Evolutionary conservation across 2,888 invertebrate species (phyloP).

Genomic region (Mesopsocus fuscifrons): DNA sequence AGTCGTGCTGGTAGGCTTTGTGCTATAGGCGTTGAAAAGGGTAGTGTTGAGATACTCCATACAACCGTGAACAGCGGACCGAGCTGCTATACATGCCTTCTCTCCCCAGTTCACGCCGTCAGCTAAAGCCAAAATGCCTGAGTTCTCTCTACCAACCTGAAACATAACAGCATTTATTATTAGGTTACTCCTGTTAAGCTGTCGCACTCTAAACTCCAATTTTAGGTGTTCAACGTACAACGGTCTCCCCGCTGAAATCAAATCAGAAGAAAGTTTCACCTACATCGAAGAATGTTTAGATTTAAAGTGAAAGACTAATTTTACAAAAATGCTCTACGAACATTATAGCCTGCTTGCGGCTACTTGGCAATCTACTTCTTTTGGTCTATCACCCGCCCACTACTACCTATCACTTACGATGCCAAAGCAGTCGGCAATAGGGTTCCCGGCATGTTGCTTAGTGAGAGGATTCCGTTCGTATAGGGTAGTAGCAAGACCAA

Average conservation of each 20-base stretch:
- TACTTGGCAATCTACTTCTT: too few relatives aligned
- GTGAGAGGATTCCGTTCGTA: slow-evolving; percentile 70
- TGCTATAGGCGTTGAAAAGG: slow-evolving; percentile 28
- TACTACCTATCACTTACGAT: too few relatives aligned
- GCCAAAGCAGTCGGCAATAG: slow-evolving; percentile 76
- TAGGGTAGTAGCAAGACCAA: slow-evolving; percentile 53
- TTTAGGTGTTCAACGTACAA: slow-evolving; percentile 25
- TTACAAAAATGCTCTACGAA: too few relatives aligned
- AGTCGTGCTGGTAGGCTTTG: slow-evolving; percentile 23
- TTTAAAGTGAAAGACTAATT: too few relatives aligned
- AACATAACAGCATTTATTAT: background rate
- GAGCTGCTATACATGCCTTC: slow-evolving; percentile 64
- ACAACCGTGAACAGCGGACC: slow-evolving; percentile 69
- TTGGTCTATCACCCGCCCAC: too few relatives aligned
- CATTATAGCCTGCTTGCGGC: too few relatives aligned
- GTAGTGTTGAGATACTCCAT: slow-evolving; percentile 63
- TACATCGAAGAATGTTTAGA: too few relatives aligned
- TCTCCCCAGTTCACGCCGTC: slow-evolving; percentile 90
- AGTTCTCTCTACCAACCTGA: slow-evolving; percentile 39
- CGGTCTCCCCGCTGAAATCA: too few relatives aligned
- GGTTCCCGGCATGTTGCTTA: slow-evolving; percentile 49
- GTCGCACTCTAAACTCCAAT: too few relatives aligned
- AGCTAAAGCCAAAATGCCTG: slow-evolving; percentile 58
- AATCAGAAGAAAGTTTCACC: too few relatives aligned
- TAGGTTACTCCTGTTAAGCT: background rate